Evolutionary conservation across 2,888 invertebrate genomes (phyloP).

Genomic region (Dicyrtoma fusca): DNA sequence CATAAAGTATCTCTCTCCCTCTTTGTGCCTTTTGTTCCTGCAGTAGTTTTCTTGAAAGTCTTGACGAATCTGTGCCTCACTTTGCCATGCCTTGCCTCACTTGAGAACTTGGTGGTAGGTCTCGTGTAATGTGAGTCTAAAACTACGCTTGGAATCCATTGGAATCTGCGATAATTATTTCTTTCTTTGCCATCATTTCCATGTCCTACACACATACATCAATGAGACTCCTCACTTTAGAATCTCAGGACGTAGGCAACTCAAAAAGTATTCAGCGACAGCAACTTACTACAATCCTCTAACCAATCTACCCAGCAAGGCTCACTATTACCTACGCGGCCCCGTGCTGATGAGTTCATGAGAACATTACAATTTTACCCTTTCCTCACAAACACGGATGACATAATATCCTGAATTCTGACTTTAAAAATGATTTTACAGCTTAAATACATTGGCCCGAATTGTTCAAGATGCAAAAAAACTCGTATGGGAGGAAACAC

Average conservation of each 20-base stretch:
- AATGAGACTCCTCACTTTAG: background rate
- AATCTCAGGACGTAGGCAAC: background rate
- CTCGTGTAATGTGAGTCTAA: constrained; percentile 41
- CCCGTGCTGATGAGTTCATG: too few relatives aligned
- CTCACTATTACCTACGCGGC: background rate
- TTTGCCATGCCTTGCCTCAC: constrained; percentile 18
- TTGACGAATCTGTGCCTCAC: constrained; percentile 5
- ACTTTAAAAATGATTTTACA: background rate
- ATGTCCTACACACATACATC: background rate
- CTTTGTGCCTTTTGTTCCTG: constrained; percentile 25
- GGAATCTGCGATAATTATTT: constrained; percentile 55
- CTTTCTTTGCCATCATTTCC: constrained; percentile 30
- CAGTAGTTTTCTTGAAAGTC: constrained; percentile 1
- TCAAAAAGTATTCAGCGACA: too few relatives aligned
- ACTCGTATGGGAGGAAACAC: background rate
- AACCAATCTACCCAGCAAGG: background rate
- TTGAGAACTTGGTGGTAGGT: constrained; percentile 33
- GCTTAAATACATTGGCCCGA: background rate
- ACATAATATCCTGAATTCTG: background rate
- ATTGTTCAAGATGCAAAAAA: constrained; percentile 6
- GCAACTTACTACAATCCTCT: background rate
- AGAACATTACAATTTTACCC: background rate
- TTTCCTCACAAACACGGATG: background rate
- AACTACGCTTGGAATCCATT: constrained; percentile 46
- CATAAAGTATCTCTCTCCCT: constrained; percentile 2